These are phyloP conservation scores for Meloidogyne exigua DNA, from an alignment of 1,140 invertebrate species.

Conservation along the genomic window DNA sequence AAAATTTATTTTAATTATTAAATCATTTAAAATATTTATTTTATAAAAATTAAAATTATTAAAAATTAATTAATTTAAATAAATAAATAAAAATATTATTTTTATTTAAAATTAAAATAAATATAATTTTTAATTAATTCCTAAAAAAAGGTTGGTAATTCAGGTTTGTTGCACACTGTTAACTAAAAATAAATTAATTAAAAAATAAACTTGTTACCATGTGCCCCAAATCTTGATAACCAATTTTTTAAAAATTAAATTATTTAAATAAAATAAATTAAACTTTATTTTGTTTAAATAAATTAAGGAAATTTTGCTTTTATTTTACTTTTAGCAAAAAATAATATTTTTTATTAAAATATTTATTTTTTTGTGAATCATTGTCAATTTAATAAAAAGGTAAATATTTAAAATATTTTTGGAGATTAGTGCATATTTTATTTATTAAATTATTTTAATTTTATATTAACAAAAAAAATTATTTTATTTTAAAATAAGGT, in stretches of 20 bases:
- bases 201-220: neutral
- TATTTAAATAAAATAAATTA: neutral
- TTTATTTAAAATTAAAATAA: too few species aligned
- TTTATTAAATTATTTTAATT: neutral
- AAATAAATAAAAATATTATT: too few species aligned
- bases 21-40: too few species aligned
- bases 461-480: neutral
- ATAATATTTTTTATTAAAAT: neutral
- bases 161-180: neutral
- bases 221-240: neutral
- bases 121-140: too few species aligned
- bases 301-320: neutral
- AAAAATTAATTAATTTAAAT: too few species aligned
- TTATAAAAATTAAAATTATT: too few species aligned
- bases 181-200: neutral
- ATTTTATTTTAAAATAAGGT: neutral
- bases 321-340: neutral
- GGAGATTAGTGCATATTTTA: neutral
- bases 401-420: conserved; percentile 3
- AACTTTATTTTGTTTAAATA: neutral
- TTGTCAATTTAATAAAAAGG: neutral
- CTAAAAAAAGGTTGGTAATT: neutral
- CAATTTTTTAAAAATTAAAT: neutral
- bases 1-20: too few species aligned
- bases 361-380: neutral